Conservation (phyloP, 2,797 vertebrate species). For the Helicolenus hilgendorfi region DNA sequence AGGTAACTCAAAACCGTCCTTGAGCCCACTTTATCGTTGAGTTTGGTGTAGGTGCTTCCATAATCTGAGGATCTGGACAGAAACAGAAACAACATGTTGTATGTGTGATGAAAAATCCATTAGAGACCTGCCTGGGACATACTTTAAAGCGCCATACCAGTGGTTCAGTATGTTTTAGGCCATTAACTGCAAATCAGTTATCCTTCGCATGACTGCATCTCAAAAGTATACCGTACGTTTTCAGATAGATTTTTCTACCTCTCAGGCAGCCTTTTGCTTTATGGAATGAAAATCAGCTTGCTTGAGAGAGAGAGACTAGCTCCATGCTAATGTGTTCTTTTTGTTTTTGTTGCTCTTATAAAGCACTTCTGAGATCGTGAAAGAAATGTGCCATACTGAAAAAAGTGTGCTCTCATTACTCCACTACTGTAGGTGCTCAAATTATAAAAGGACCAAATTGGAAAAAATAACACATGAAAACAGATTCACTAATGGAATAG, state of each 20-base stretch:
- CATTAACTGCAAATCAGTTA: slow-evolving; percentile 72
- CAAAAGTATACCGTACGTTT: slow-evolving; percentile 32
- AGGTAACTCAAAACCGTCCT: slow-evolving; percentile 97
- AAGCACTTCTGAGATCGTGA: background rate
- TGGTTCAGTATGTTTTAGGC: slow-evolving; percentile 55
- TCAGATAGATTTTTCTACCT: slow-evolving; percentile 55
- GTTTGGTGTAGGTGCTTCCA: slow-evolving; percentile 96
- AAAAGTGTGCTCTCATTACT: background rate
- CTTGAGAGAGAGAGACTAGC: background rate
- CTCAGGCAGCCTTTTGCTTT: slow-evolving; percentile 32
- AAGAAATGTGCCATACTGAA: background rate
- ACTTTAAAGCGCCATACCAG: slow-evolving; percentile 23
- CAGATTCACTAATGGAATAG: background rate
- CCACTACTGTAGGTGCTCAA: background rate
- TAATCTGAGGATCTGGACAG: slow-evolving; percentile 95
- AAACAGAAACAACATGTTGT: slow-evolving; percentile 36
- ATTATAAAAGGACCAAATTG: background rate
- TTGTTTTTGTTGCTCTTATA: slow-evolving; percentile 11
- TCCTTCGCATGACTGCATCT: slow-evolving; percentile 45
- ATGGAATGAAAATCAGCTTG: slow-evolving; percentile 31
- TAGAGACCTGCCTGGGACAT: slow-evolving; percentile 15
- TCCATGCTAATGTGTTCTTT: slow-evolving; percentile 23
- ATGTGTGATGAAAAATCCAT: slow-evolving; percentile 50
- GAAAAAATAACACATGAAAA: background rate
- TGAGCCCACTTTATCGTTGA: slow-evolving; percentile 96